phyloP scores from a whole-genome alignment of 2,113 vertebrate species.

The Pitta sordida region DNA sequence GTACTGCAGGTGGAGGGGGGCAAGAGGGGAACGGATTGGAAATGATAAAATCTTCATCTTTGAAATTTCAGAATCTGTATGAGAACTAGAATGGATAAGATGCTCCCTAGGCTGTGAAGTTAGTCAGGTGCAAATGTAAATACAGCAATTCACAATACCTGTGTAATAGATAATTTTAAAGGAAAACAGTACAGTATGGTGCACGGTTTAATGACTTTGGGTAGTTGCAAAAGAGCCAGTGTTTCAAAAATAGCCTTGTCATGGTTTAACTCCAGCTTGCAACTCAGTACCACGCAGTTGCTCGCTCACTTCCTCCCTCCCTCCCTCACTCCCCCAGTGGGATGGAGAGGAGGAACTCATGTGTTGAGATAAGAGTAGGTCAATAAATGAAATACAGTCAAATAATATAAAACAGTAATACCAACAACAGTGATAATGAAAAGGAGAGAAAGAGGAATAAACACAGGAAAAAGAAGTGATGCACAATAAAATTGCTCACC shows the following conservation, averaged over 20 bases:
- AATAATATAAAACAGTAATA: background rate
- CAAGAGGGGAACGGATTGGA: background rate
- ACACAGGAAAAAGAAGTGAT: background rate
- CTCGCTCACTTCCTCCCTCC: background rate
- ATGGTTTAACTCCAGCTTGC: background rate
- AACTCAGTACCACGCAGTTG: background rate
- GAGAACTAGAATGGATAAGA: background rate
- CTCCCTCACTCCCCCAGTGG: background rate
- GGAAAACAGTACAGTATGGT: background rate
- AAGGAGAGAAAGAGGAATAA: background rate
- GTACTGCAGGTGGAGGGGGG: background rate
- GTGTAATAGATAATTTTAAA: background rate
- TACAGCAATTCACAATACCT: background rate
- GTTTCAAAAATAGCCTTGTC: background rate
- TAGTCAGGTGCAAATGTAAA: fast-evolving
- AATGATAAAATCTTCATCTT: background rate
- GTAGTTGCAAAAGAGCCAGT: background rate
- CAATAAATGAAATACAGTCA: background rate
- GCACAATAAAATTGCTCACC: background rate
- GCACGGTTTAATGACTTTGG: background rate
- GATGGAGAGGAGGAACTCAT: background rate
- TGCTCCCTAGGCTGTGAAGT: background rate
- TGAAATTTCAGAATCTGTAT: background rate
- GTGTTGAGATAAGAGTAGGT: background rate
- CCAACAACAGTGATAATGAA: background rate